These are phyloP conservation scores for Colletes gigas DNA, from an alignment of 1,140 invertebrate species.

Conservation along the genomic window DNA sequence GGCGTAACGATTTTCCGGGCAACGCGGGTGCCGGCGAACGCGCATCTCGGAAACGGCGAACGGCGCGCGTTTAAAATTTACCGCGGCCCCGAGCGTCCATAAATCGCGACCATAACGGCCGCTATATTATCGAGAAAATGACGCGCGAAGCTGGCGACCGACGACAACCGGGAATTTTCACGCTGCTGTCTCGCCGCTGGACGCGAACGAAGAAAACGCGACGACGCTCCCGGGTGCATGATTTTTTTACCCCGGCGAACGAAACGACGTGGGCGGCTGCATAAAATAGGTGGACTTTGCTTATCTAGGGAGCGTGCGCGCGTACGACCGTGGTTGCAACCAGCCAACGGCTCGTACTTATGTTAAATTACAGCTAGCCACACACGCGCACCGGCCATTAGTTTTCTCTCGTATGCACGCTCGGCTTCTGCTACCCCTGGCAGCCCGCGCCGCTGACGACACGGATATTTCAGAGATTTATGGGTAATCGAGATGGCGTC, in stretches of 20 bases:
- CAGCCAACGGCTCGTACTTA: constrained; percentile 44
- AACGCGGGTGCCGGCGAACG: neutral
- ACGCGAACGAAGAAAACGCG: neutral
- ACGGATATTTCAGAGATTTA: constrained; percentile 51
- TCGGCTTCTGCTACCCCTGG: neutral
- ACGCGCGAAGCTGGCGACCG: neutral
- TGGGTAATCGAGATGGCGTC: neutral
- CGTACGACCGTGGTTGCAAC: constrained; percentile 21
- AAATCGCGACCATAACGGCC: constrained; percentile 7
- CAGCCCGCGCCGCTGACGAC: constrained; percentile 1
- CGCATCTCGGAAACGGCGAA: constrained; percentile 1
- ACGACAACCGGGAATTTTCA: constrained; percentile 15
- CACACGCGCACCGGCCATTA: constrained; percentile 53
- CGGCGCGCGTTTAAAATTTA: constrained; percentile 22
- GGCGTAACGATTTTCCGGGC: constrained; percentile 10
- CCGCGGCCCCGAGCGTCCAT: neutral
- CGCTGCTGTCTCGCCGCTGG: too few species aligned
- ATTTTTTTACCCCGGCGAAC: constrained; percentile 25
- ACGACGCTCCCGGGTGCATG: constrained; percentile 22
- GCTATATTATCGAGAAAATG: constrained; percentile 19
- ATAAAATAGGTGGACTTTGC: constrained; percentile 54
- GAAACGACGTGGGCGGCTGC: constrained; percentile 46
- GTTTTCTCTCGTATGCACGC: constrained; percentile 50
- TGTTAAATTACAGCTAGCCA: constrained; percentile 63
- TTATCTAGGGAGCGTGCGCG: constrained; percentile 44